Conservation (phyloP, 2,113 vertebrate genomes). For the Dicerorhinus sumatrensis region DNA sequence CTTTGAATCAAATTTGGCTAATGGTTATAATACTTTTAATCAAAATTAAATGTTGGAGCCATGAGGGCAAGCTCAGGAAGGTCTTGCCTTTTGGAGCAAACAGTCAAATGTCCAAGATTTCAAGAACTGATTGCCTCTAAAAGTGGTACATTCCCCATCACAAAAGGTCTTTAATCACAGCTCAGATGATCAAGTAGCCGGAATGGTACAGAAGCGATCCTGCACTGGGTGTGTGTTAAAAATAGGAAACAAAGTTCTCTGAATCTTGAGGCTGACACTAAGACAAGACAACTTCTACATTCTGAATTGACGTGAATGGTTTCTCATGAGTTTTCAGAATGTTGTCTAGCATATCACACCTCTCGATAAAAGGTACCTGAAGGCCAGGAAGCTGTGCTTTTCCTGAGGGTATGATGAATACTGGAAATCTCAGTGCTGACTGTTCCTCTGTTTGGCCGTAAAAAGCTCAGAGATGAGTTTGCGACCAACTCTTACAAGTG, state of each 20-base stretch:
- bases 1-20: not conserved
- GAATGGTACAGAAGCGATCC: not conserved
- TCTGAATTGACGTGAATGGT: not conserved
- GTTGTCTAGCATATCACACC: not conserved
- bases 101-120: not conserved
- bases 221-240: not conserved
- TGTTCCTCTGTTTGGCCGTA: not conserved
- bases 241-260: not conserved
- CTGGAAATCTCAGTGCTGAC: not conserved
- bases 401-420: not conserved
- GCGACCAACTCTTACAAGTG: not conserved
- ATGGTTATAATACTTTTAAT: not conserved
- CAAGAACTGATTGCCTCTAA: not conserved
- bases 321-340: not conserved
- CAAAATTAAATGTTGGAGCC: not conserved
- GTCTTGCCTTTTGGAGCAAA: not conserved
- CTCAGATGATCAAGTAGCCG: not conserved
- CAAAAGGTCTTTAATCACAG: not conserved
- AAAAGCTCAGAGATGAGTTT: not conserved
- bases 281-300: not conserved
- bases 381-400: not conserved
- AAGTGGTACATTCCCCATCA: not conserved
- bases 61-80: not conserved
- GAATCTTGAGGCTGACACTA: not conserved
- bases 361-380: not conserved